phyloP scores from a whole-genome alignment of 2,113 vertebrate genomes.

The Polyodon spathula region DNA sequence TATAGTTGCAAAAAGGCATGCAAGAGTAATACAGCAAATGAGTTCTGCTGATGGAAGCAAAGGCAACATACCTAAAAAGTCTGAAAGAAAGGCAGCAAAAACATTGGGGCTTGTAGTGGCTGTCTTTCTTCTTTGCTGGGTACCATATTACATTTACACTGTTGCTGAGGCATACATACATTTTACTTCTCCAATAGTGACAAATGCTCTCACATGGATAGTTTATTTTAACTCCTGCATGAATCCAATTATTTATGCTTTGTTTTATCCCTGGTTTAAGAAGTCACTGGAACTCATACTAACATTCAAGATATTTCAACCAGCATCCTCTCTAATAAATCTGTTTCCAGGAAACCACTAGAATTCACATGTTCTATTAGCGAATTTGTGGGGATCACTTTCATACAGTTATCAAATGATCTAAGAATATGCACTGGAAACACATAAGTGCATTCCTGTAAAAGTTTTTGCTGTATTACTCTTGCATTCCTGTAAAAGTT shows the following conservation, averaged over 20 bases:
- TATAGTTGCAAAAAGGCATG: background rate
- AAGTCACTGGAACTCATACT: constrained; percentile 10
- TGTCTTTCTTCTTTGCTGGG: constrained; percentile 13
- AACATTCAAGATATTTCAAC: background rate
- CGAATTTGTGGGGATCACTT: too few species aligned
- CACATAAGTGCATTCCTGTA: too few species aligned
- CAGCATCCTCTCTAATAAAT: constrained; percentile 2
- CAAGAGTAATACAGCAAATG: background rate
- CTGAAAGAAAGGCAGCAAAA: constrained; percentile 11
- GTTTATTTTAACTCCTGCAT: constrained; percentile 14
- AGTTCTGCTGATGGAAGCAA: background rate
- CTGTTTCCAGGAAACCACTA: background rate
- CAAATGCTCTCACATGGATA: constrained; percentile 8
- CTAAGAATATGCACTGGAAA: too few species aligned
- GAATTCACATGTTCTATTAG: background rate
- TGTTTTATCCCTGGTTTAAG: constrained; percentile 20
- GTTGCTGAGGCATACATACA: constrained; percentile 7
- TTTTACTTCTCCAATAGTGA: background rate
- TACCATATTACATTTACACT: constrained; percentile 10
- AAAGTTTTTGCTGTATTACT: too few species aligned
- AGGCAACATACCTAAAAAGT: constrained; percentile 5
- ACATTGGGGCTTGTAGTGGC: constrained; percentile 14
- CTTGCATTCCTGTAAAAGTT: too few species aligned
- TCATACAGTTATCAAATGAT: too few species aligned
- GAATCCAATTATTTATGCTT: constrained; percentile 18